Base-by-base conservation (phyloP, 2,113 vertebrate species). In the Psilopsiagon aymara region DNA sequence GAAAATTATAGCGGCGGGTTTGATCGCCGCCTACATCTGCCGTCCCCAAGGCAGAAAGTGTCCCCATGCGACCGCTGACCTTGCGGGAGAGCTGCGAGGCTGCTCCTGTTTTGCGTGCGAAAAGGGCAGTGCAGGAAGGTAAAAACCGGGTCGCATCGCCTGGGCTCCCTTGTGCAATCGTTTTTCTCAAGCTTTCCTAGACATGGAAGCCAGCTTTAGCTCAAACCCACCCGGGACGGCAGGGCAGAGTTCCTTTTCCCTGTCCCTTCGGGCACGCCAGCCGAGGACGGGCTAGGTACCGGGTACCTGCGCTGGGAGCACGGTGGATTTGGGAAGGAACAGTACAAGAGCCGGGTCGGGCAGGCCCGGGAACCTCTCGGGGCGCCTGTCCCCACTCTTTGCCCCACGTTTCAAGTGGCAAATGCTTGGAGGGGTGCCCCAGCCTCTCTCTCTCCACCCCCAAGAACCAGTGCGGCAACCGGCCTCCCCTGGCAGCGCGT, bases 341-440 rank as follows among this genome's bases (percentile, higher is more conserved):
- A 31, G 80, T 47, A 17, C 11, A 55, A 37, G 73, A 59, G n/a
- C 25, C 17, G 3, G 14, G 41, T 57, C 9, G 23, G 51, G 33
- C 4, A 29, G 3, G 5, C 5, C 33, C 33, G 6, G 15, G 49
- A 20, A 3, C 18, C 69, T 31, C 11, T 28, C 51, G 14, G 31
- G 37, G 47, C 8, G 1, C 17, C 15, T 0, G 17, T 84, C 7
- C 10, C 19, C 5, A 0, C 7, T 33, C 9, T 59, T 77, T 15
- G 41, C 39, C 64, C 60, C 53, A 0, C 7, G 4, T 10, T 33
- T 21, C 47, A 3, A 29, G 57, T 31, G 7, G 51, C 46, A 60
- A 21, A 46, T 1, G 33, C 41, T 59, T 23, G 33, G 13, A 2
- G 52, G n/a, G 49, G 23, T 46, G 60, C 6, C 41, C 29, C 73